These are phyloP conservation scores for Athetis lepigone DNA, from an alignment of 2,888 invertebrate species.

Conservation along the genomic window DNA sequence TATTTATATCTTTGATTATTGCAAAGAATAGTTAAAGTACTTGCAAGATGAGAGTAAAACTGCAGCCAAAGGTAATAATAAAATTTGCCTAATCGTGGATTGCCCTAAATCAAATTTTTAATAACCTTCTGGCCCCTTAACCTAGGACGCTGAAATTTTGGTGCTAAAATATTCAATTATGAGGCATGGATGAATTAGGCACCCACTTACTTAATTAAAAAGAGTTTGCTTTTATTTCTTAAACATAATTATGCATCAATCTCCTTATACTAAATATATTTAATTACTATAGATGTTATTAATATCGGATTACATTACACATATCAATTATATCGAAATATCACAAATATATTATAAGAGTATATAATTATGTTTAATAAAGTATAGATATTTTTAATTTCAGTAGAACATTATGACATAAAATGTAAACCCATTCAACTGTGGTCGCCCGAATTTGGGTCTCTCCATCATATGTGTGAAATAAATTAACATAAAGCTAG, in stretches of 20 bases:
- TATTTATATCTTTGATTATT: too few relatives aligned
- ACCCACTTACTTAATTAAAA: background rate
- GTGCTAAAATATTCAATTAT: constrained; percentile 13
- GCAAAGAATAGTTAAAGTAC: too few relatives aligned
- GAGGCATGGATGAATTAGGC: constrained; percentile 4
- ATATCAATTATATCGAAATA: too few relatives aligned
- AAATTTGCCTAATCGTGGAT: background rate
- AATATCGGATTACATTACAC: too few relatives aligned
- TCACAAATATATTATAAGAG: too few relatives aligned
- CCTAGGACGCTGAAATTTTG: too few relatives aligned
- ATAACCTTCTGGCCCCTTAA: background rate
- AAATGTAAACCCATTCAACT: constrained; percentile 28
- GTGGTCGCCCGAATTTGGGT: constrained; percentile 11
- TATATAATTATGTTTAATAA: background rate
- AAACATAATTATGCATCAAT: background rate
- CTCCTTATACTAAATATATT: too few relatives aligned
- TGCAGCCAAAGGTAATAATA: too few relatives aligned
- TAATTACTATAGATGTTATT: too few relatives aligned
- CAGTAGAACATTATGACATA: constrained; percentile 23
- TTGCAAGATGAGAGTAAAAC: too few relatives aligned
- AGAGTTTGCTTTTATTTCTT: background rate
- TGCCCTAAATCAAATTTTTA: constrained; percentile 1
- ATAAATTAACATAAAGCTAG: constrained; percentile 50
- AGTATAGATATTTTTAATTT: constrained; percentile 24
- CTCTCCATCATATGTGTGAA: constrained; percentile 11